Evolutionary conservation across 2,113 vertebrate genomes (phyloP).

Genomic region (Eira barbara): DNA sequence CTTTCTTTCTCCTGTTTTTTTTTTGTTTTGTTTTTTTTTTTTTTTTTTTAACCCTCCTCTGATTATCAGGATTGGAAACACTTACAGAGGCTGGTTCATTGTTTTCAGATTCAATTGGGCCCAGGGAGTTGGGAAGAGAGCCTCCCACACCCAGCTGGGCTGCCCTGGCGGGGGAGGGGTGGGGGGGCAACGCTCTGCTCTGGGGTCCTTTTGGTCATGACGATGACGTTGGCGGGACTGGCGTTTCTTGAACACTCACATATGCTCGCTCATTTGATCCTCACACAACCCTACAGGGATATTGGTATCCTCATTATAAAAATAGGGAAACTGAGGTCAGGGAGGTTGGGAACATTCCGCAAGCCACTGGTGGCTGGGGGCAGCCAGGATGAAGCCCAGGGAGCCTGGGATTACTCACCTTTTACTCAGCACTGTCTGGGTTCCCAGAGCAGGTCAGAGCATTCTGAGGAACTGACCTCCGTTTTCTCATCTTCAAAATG

Average conservation of each 20-base stretch:
- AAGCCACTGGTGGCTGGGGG: no score
- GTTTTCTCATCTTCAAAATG: neutral
- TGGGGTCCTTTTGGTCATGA: rapidly evolving
- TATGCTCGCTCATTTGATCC: neutral
- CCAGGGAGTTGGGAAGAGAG: neutral
- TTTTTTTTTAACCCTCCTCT: neutral
- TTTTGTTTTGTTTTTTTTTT: neutral
- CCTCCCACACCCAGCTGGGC: neutral
- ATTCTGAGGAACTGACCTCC: neutral
- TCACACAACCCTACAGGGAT: neutral
- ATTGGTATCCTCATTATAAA: neutral
- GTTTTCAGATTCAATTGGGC: constrained; percentile 50
- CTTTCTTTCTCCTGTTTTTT: neutral
- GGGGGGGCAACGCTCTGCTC: neutral
- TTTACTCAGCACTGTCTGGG: no score
- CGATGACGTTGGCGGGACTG: rapidly evolving
- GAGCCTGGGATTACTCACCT: neutral
- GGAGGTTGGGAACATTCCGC: neutral
- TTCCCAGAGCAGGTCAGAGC: neutral
- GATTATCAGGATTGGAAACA: constrained; percentile 34
- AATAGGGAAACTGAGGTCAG: neutral
- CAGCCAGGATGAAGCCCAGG: neutral
- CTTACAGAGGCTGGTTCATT: neutral
- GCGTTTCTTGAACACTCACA: no score
- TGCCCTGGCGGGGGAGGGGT: rapidly evolving